Evolutionary conservation across 2,113 vertebrate genomes (phyloP).

Genomic region (Mormoops blainvillei): DNA sequence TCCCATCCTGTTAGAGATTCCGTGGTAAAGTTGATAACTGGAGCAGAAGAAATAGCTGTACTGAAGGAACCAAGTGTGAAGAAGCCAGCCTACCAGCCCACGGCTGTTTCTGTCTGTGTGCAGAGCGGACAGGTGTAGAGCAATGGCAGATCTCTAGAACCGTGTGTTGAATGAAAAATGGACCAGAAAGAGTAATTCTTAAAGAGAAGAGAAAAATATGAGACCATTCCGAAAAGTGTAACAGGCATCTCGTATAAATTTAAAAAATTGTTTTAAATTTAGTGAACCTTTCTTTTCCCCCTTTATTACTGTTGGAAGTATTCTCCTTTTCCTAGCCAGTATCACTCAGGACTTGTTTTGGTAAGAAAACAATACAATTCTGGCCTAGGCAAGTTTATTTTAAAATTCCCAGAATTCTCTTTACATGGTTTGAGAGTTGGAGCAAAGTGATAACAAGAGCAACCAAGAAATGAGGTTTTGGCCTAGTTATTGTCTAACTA

Average conservation of each 20-base stretch:
- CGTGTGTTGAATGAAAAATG: not conserved
- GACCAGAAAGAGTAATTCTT: not conserved
- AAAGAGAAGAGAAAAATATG: not conserved
- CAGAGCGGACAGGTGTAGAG: not conserved
- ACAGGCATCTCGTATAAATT: not conserved
- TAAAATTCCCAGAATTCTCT: not conserved
- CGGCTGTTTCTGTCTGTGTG: not conserved
- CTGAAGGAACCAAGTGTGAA: not conserved
- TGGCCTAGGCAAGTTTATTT: constrained; percentile 10
- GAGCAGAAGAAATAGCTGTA: not conserved
- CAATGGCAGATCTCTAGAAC: not conserved
- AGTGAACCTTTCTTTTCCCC: not conserved
- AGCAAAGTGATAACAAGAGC: not conserved
- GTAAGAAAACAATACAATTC: not conserved
- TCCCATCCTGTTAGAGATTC: not conserved
- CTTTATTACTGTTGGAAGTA: not conserved
- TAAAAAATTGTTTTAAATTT: not conserved
- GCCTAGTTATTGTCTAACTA: constrained; percentile 32
- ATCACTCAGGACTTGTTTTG: not conserved
- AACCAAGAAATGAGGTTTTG: constrained; percentile 22
- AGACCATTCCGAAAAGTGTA: not conserved
- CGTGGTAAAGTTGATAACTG: not conserved
- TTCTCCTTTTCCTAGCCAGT: not conserved
- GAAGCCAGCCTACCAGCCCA: not conserved
- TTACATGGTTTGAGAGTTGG: not conserved